phyloP scores from a whole-genome alignment of 2,113 vertebrate genomes.

The Lutjanus erythropterus region DNA sequence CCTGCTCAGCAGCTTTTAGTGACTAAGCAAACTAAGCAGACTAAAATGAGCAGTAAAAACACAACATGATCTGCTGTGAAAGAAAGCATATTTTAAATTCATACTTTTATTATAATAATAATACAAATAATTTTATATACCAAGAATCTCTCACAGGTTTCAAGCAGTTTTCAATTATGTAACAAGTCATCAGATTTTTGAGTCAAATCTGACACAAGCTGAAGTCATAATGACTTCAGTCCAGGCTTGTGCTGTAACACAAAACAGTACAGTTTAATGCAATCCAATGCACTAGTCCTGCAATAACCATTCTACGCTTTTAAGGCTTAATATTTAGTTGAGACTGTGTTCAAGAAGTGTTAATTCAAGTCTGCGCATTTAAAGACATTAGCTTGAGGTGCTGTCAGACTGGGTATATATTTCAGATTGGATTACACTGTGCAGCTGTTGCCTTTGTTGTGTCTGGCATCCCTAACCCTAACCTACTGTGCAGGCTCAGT shows the following conservation, averaged over 20 bases:
- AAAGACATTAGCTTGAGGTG: neutral
- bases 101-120: no score
- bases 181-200: neutral
- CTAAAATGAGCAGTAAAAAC: neutral
- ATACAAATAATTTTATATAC: no score
- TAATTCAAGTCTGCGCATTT: neutral
- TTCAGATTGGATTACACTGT: neutral
- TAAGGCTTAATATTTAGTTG: neutral
- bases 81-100: neutral
- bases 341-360: neutral
- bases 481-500: neutral
- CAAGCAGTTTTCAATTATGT: neutral
- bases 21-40: neutral
- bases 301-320: neutral
- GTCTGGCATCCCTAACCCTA: neutral
- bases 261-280: neutral
- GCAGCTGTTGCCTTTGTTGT: neutral
- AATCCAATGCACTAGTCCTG: neutral
- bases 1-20: neutral
- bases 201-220: constrained; percentile 14
- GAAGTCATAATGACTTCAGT: neutral
- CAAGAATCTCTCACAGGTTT: neutral
- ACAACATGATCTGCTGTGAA: neutral
- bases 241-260: neutral
- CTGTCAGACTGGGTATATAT: neutral